Percentiles rank a stretch among this genome's conserved stretches.
These are phyloP conservation scores for Naso thynnoides DNA, from an alignment of 2,797 vertebrate species.

Conservation along the genomic window DNA sequence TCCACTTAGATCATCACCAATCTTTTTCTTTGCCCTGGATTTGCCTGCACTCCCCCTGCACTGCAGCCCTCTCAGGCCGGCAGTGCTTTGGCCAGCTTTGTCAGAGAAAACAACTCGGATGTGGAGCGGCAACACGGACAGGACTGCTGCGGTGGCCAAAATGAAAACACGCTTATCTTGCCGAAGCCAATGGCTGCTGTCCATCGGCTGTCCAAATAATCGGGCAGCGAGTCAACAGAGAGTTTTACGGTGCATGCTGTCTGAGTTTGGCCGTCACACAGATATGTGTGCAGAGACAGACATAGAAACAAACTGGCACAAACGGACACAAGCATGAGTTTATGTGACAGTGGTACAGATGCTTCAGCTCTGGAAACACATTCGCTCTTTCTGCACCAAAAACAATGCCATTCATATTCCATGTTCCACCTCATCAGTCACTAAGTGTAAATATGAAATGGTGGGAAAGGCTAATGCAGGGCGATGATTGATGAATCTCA, in stretches of 20 bases:
- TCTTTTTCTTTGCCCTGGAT: slow-evolving; percentile 45
- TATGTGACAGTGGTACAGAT: not conserved
- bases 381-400: not conserved
- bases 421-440: slow-evolving; percentile 38
- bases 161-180: slow-evolving; percentile 69
- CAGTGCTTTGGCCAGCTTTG: slow-evolving; percentile 72
- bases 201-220: slow-evolving; percentile 45
- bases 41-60: slow-evolving; percentile 19
- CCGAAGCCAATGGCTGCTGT: slow-evolving; percentile 35
- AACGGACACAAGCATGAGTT: not conserved
- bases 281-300: not conserved
- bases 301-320: slow-evolving; percentile 1
- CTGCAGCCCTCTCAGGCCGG: slow-evolving; percentile 54
- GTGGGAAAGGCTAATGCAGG: not conserved
- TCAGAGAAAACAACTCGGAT: slow-evolving; percentile 71
- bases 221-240: slow-evolving; percentile 25
- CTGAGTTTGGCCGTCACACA: not conserved
- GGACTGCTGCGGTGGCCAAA: slow-evolving; percentile 63
- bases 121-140: slow-evolving; percentile 56
- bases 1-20: slow-evolving; percentile 54
- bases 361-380: slow-evolving; percentile 1
- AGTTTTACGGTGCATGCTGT: slow-evolving; percentile 17
- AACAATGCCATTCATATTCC: slow-evolving; percentile 1
- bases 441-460: slow-evolving; percentile 23
- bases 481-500: slow-evolving; percentile 53